Evolutionary conservation across 2,888 invertebrate species (phyloP).

Genomic region (Leptarthrus brevirostris): DNA sequence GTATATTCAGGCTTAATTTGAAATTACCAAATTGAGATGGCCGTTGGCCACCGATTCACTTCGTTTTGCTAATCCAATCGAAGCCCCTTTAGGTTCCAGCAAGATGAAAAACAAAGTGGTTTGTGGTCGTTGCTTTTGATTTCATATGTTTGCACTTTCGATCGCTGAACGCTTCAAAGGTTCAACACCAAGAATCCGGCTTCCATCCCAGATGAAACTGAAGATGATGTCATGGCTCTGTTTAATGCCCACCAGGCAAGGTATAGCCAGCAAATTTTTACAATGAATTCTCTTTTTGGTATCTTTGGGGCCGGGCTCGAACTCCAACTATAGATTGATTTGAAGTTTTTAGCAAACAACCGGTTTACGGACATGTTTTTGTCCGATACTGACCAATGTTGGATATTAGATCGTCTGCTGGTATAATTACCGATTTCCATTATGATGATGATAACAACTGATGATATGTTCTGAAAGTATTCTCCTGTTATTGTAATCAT

Average conservation of each 20-base stretch:
- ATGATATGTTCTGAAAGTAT: slow-evolving; percentile 5
- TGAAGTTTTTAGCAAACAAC: slow-evolving; percentile 29
- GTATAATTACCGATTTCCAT: slow-evolving; percentile 25
- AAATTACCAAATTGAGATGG: slow-evolving; percentile 14
- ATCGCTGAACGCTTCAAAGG: slow-evolving; percentile 2
- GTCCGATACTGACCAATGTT: neutral
- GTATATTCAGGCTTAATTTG: neutral
- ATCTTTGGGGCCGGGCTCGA: slow-evolving; percentile 2
- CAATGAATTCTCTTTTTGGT: slow-evolving; percentile 9
- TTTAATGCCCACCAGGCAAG: neutral
- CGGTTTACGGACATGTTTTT: slow-evolving; percentile 13
- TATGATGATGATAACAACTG: slow-evolving; percentile 14
- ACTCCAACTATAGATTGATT: neutral
- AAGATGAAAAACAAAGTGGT: neutral
- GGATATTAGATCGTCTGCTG: slow-evolving; percentile 35
- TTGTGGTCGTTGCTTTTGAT: slow-evolving; percentile 24
- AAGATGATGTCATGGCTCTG: slow-evolving; percentile 35
- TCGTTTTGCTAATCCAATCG: neutral
- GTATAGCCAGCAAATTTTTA: slow-evolving; percentile 15
- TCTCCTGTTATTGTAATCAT: slow-evolving; percentile 1
- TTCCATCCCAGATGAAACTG: slow-evolving; percentile 26
- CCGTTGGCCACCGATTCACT: neutral
- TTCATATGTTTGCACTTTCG: slow-evolving; percentile 36
- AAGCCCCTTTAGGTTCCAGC: neutral
- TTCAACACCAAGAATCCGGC: slow-evolving; percentile 29